These are phyloP conservation scores for Prolemur simus DNA, from an alignment of 2,113 vertebrate species.

Conservation along the genomic window DNA sequence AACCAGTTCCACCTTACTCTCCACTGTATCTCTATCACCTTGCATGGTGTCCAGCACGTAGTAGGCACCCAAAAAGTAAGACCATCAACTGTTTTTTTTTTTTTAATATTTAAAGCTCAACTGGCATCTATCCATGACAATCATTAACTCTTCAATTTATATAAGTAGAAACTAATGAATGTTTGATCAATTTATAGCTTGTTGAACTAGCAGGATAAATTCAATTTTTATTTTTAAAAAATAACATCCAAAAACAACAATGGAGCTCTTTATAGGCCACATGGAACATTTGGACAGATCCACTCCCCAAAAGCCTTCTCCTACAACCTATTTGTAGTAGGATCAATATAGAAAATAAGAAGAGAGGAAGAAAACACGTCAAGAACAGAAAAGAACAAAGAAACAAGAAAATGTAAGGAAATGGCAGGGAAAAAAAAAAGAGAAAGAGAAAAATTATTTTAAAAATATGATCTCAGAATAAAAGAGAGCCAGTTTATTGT, in stretches of 20 bases:
- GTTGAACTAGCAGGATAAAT: not conserved
- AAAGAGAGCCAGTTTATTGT: constrained; percentile 22
- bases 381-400: not conserved
- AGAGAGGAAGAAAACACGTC: not conserved
- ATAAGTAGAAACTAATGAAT: constrained; percentile 16
- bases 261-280: not conserved
- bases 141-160: constrained; percentile 28
- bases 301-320: not conserved
- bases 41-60: not conserved
- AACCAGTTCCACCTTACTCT: not conserved
- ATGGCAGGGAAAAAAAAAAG: not conserved
- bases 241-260: constrained; percentile 18
- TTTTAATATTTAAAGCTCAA: constrained; percentile 36
- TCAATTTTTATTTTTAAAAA: not conserved
- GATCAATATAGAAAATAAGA: not conserved
- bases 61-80: not conserved
- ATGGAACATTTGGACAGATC: not conserved
- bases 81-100: not conserved
- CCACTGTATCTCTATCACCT: not conserved
- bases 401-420: constrained; percentile 13
- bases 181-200: not conserved
- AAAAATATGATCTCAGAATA: not conserved
- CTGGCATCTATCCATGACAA: not conserved
- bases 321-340: not conserved
- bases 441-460: constrained; percentile 14